Conservation (phyloP, 2,888 invertebrate species). For the Melinopterus prodromus region DNA sequence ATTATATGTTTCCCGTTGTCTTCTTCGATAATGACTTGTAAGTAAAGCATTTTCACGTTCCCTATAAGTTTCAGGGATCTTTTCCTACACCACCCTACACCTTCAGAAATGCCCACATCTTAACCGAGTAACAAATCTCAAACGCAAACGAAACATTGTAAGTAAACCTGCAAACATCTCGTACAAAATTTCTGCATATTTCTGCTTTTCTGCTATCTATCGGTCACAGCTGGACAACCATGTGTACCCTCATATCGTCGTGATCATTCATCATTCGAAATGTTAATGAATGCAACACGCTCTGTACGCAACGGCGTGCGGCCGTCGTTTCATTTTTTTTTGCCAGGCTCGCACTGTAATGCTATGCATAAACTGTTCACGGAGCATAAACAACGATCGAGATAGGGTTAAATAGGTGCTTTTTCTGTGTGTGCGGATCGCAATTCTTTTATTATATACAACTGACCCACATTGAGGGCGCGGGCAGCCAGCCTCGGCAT, state of each 20-base stretch:
- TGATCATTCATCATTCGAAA: not conserved
- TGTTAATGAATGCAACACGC: not conserved
- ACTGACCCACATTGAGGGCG: not conserved
- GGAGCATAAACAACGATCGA: slow-evolving; percentile 4
- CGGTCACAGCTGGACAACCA: not conserved
- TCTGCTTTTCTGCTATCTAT: not conserved
- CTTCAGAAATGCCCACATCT: too few relatives aligned
- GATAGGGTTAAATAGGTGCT: slow-evolving; percentile 4
- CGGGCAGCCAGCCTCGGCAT: not conserved
- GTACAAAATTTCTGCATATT: not conserved
- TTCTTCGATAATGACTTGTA: too few relatives aligned
- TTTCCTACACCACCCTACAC: too few relatives aligned
- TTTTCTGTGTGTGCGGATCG: not conserved
- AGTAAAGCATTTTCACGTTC: too few relatives aligned
- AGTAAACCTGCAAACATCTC: too few relatives aligned
- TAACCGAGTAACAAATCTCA: too few relatives aligned
- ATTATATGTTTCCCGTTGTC: too few relatives aligned
- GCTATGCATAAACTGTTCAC: not conserved
- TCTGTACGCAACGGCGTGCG: not conserved
- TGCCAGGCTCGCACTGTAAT: not conserved
- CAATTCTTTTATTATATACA: not conserved
- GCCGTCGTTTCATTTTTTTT: not conserved
- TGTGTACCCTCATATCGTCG: not conserved
- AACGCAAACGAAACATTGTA: too few relatives aligned
- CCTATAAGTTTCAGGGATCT: too few relatives aligned